Evolutionary conservation across 1,140 invertebrate genomes (phyloP), one percentile per base, ranked within the genome.

Genomic region (Formica exsecta): DNA sequence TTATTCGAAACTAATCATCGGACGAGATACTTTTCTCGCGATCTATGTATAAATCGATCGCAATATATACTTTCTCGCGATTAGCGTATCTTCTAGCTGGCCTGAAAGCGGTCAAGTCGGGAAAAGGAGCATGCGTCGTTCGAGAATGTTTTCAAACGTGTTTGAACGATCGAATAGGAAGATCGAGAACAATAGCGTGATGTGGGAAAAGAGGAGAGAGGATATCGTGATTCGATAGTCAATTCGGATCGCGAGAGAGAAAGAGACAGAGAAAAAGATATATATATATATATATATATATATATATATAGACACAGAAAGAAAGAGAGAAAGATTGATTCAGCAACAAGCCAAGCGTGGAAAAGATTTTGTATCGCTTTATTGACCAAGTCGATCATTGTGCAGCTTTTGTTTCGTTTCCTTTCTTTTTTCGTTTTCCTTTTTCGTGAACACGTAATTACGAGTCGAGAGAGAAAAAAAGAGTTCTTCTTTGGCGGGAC

Each of bases 301-400:
- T 29, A 29, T 29, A 29, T 29, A 29, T 29, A 29, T 29, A 29
- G 54, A 85, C n/a, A 36, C 66, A 65, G 3, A 71, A 29, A 77
- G 41, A 68, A 22, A 84, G 6, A 64, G 19, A 70, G 22, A 70
- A 51, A 65, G 59, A 77, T 64, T 64, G 77, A 80, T 54, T 70
- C 77, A 80, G 64, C 77, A 80, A 80, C 65, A 80, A 80, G 65
- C 77, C 77, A 80, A 80, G 77, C 77, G 48, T 80, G 77, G 77
- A 80, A 80, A 66, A 80, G 85, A 87, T 65, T 74, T 11, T 86
- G 22, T 36, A 68, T 71, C 68, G 29, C 48, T 88, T 89, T 89
- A 87, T 87, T 87, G 13, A 75, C 11, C 76, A 57, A 85, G n/a
- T 76, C 79, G 79, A 83, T 83, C 38, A 85, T 76, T 70, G 80